These are phyloP conservation scores for Otis tarda DNA, from an alignment of 2,113 vertebrate species.

Conservation along the genomic window DNA sequence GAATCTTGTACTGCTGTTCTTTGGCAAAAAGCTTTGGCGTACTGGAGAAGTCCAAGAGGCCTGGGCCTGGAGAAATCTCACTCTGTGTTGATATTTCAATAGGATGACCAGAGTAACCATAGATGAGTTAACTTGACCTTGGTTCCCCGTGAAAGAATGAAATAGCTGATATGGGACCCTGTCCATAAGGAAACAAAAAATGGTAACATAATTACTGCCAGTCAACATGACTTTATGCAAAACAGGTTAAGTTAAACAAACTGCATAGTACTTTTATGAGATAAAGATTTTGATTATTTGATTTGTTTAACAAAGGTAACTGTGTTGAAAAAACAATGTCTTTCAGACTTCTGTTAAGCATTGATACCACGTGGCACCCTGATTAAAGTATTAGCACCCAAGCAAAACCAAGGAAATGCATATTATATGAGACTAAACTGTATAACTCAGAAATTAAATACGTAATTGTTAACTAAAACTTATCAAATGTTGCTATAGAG, in stretches of 20 bases:
- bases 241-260: slow-evolving; percentile 36
- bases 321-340: slow-evolving; percentile 19
- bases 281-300: slow-evolving; percentile 16
- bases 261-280: not conserved
- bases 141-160: not conserved
- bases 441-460: not conserved
- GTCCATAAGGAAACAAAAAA: slow-evolving; percentile 34
- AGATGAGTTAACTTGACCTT: slow-evolving; percentile 39
- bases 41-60: not conserved
- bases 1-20: not conserved
- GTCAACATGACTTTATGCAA: slow-evolving; percentile 29
- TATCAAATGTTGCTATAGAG: not conserved
- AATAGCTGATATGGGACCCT: slow-evolving; percentile 7
- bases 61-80: not conserved
- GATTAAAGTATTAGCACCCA: not conserved
- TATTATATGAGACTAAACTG: not conserved
- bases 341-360: not conserved
- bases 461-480: not conserved
- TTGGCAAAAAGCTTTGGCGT: not conserved
- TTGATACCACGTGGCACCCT: not conserved
- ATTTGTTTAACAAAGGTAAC: slow-evolving; percentile 39
- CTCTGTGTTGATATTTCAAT: not conserved
- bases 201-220: slow-evolving; percentile 7
- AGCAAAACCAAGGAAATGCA: not conserved
- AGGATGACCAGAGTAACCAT: slow-evolving; percentile 18